phyloP scores from a whole-genome alignment of 37 sponge, comb jelly and placozoan genomes.

The Oscarella lobularis region DNA sequence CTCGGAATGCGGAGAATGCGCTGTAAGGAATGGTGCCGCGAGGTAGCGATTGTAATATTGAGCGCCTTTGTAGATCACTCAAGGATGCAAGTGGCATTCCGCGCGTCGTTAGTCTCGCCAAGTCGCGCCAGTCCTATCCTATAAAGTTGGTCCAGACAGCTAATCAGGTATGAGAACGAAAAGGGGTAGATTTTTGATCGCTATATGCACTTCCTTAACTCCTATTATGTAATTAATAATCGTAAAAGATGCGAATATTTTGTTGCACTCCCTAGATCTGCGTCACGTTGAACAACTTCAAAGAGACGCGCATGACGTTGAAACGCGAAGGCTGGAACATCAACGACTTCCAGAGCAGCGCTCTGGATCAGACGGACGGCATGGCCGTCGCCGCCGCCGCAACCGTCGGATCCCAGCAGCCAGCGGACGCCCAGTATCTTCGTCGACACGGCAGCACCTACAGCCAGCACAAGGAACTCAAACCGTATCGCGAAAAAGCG shows the following conservation, averaged over 20 bases:
- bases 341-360: slow-evolving; percentile 13
- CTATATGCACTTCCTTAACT: too few species aligned
- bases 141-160: not conserved
- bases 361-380: not conserved
- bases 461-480: not conserved
- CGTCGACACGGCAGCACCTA: not conserved
- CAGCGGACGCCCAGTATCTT: not conserved
- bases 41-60: not conserved
- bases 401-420: not conserved
- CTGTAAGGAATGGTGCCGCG: slow-evolving; percentile 19
- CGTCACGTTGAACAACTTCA: slow-evolving; percentile 30
- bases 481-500: too few species aligned
- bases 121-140: not conserved
- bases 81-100: not conserved
- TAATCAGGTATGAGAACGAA: not conserved
- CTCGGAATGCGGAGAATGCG: slow-evolving; percentile 45
- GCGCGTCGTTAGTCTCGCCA: not conserved
- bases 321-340: slow-evolving; percentile 63
- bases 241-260: too few species aligned
- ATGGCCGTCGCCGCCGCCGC: not conserved
- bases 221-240: too few species aligned
- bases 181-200: too few species aligned
- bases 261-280: too few species aligned
- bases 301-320: slow-evolving; percentile 28
- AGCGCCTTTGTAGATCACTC: not conserved